Percentiles rank a stretch among this genome's conserved stretches.
phyloP scores from a whole-genome alignment of 2,888 invertebrate genomes.

The Serripes groenlandicus region DNA sequence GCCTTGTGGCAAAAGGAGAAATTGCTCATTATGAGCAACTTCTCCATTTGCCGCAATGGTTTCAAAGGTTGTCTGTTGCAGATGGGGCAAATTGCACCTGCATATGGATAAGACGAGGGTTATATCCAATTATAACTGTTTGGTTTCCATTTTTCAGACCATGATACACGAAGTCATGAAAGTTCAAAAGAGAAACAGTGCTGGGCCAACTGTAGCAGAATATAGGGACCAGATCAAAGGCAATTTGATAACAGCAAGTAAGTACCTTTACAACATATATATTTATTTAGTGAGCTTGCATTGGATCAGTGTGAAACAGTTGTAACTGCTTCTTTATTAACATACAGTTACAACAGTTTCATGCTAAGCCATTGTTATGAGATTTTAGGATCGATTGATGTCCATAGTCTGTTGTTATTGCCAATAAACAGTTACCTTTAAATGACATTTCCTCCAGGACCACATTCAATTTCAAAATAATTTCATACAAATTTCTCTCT shows the following conservation, averaged over 20 bases:
- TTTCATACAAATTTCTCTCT: too few species aligned
- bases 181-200: constrained; percentile 76
- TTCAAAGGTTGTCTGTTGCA: background rate
- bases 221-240: constrained; percentile 81
- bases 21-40: background rate
- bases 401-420: too few species aligned
- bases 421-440: too few species aligned
- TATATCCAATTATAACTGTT: too few species aligned
- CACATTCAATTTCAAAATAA: too few species aligned
- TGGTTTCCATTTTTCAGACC: constrained; percentile 71
- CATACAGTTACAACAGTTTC: too few species aligned
- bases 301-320: too few species aligned
- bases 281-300: background rate
- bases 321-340: background rate
- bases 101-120: too few species aligned
- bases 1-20: background rate
- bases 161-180: constrained; percentile 75
- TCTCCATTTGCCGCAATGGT: background rate
- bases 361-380: too few species aligned
- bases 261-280: constrained; percentile 30
- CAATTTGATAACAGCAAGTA: constrained; percentile 80
- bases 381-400: too few species aligned
- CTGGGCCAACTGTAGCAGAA: constrained; percentile 80
- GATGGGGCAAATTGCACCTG: too few species aligned
- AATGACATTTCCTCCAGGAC: too few species aligned